These are phyloP conservation scores for Nesogale talazaci DNA, from an alignment of 2,113 vertebrate genomes.

Conservation along the genomic window DNA sequence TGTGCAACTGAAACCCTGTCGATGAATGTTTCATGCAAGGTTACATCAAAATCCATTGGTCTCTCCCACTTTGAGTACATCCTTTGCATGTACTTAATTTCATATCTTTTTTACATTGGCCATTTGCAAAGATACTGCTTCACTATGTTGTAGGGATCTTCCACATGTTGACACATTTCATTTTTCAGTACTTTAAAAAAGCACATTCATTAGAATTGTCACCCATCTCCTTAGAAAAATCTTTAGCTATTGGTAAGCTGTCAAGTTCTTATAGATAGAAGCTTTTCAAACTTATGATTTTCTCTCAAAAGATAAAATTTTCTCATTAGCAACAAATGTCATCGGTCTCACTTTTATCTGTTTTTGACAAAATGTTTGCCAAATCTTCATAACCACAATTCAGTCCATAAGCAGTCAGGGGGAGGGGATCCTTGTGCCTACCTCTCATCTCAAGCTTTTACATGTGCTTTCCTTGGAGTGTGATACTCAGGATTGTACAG, in stretches of 20 bases:
- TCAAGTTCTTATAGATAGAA: not conserved
- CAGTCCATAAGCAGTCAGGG: not conserved
- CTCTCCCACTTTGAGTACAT: not conserved
- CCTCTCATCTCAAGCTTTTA: not conserved
- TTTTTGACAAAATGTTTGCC: conserved; percentile 2
- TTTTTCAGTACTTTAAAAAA: not conserved
- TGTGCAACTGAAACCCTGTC: not conserved
- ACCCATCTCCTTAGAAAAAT: not conserved
- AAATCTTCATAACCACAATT: conserved; percentile 9
- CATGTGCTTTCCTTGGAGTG: not conserved
- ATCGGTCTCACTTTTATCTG: conserved; percentile 9
- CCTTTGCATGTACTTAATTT: not conserved
- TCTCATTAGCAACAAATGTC: not conserved
- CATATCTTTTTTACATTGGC: not conserved
- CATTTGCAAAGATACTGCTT: conserved; percentile 1
- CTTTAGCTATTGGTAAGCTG: not conserved
- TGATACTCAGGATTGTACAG: not conserved
- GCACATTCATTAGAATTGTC: not conserved
- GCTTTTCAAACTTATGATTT: conserved; percentile 31
- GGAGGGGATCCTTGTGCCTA: no score
- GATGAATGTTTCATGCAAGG: not conserved
- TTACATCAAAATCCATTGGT: not conserved
- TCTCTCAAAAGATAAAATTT: not conserved
- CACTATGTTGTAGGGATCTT: not conserved
- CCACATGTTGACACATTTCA: not conserved